Conservation (phyloP, 1,140 invertebrate genomes). For the Capitella teleta region DNA sequence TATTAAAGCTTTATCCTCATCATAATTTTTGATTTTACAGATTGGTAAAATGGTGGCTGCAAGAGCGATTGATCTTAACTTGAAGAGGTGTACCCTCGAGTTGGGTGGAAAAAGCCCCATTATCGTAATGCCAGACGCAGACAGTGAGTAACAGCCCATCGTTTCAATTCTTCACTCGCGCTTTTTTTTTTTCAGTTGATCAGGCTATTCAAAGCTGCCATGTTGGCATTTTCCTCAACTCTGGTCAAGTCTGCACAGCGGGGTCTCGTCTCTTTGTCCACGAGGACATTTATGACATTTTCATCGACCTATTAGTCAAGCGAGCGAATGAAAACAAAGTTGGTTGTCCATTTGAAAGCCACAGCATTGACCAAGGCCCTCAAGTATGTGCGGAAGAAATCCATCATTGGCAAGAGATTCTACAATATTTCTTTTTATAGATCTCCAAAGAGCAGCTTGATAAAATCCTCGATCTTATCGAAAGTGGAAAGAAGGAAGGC, state of each 20-base stretch:
- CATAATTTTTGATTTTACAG: too few species aligned
- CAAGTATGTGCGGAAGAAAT: too few species aligned
- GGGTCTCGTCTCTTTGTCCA: constrained; percentile 85
- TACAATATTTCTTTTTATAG: constrained; percentile 36
- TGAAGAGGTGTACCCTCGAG: constrained; percentile 78
- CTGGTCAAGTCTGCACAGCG: constrained; percentile 79
- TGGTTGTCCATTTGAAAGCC: constrained; percentile 65
- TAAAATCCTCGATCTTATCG: constrained; percentile 67
- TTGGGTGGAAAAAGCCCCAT: constrained; percentile 81
- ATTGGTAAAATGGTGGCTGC: constrained; percentile 63
- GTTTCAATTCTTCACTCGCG: too few species aligned
- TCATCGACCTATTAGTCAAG: constrained; percentile 52
- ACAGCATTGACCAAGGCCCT: constrained; percentile 41
- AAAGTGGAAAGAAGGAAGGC: constrained; percentile 70
- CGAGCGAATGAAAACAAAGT: constrained; percentile 48
- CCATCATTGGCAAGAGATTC: too few species aligned
- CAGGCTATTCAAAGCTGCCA: constrained; percentile 52
- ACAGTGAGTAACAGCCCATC: neutral
- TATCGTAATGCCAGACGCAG: constrained; percentile 70
- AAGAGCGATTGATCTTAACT: constrained; percentile 60
- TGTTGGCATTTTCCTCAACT: constrained; percentile 9
- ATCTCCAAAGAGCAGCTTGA: constrained; percentile 72
- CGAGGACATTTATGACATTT: constrained; percentile 76
- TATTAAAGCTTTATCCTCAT: too few species aligned
- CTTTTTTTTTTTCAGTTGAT: constrained; percentile 67